Evolutionary conservation across 2,797 vertebrate species (phyloP).

Genomic region (Leptatherina wallacei): DNA sequence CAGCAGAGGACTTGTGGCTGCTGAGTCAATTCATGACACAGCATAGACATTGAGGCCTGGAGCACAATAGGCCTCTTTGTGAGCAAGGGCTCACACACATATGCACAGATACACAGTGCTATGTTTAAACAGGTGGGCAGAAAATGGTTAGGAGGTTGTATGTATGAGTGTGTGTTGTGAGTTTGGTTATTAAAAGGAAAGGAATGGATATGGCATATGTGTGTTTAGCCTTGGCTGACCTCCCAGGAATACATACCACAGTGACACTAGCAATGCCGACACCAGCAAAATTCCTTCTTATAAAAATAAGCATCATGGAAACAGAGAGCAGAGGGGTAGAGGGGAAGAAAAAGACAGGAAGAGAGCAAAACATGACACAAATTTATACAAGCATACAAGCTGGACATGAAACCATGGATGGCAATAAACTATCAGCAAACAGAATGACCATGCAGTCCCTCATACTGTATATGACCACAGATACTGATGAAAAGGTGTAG

Average conservation of each 20-base stretch:
- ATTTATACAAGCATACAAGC: not conserved
- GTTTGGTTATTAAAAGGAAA: slow-evolving; percentile 72
- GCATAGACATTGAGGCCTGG: slow-evolving; percentile 58
- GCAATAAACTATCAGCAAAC: not conserved
- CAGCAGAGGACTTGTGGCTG: slow-evolving; percentile 67
- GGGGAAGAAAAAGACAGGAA: slow-evolving; percentile 1
- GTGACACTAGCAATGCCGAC: slow-evolving; percentile 70
- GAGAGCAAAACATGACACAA: slow-evolving; percentile 11
- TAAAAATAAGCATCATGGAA: slow-evolving; percentile 78
- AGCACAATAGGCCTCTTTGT: slow-evolving; percentile 76
- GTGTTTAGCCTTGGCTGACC: slow-evolving; percentile 71
- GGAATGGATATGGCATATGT: slow-evolving; percentile 73
- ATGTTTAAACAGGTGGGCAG: slow-evolving; percentile 80
- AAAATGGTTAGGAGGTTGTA: slow-evolving; percentile 63
- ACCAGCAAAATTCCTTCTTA: slow-evolving; percentile 76
- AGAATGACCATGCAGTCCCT: not conserved
- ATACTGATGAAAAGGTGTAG: not conserved
- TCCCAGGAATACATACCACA: slow-evolving; percentile 75
- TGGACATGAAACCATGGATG: not conserved
- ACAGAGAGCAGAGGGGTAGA: slow-evolving; percentile 23
- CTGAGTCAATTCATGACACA: slow-evolving; percentile 74
- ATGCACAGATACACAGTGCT: slow-evolving; percentile 58
- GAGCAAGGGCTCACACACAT: slow-evolving; percentile 50
- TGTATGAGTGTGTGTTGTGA: slow-evolving; percentile 28
- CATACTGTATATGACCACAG: not conserved